Evolutionary conservation across 1,140 invertebrate species (phyloP).

Genomic region (Octopus bimaculoides): DNA sequence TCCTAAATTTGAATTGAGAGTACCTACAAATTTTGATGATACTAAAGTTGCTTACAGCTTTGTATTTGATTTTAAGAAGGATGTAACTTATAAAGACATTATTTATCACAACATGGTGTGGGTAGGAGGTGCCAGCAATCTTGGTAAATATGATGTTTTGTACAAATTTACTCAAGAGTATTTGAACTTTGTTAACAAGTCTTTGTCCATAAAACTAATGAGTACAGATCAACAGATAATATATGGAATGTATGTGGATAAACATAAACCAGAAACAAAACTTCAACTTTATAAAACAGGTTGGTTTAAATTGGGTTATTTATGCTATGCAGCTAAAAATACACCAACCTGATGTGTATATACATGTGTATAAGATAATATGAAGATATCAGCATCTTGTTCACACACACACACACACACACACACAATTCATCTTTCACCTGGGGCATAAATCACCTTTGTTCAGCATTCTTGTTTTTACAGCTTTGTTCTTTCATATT

Average conservation of each 20-base stretch:
- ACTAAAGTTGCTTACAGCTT: conserved; percentile 40
- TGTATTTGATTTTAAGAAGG: conserved; percentile 27
- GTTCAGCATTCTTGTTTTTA: no score
- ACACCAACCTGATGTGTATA: no score
- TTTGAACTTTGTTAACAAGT: conserved; percentile 27
- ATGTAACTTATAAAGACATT: conserved; percentile 26
- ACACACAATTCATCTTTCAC: no score
- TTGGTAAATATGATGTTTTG: conserved; percentile 28
- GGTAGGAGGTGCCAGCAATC: conserved; percentile 40
- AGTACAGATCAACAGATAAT: conserved; percentile 48
- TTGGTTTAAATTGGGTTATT: conserved; percentile 19
- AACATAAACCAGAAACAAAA: conserved; percentile 4
- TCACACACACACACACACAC: no score
- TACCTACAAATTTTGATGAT: conserved; percentile 39
- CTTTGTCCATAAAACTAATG: conserved; percentile 32
- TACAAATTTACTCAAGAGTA: conserved; percentile 16
- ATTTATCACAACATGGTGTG: conserved; percentile 35
- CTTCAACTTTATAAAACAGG: conserved; percentile 13
- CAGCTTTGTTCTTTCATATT: no score
- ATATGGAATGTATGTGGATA: conserved; percentile 20
- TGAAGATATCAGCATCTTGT: no score
- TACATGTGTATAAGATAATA: no score
- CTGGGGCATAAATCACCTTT: no score
- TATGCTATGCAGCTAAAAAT: not conserved
- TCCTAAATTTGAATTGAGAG: conserved; percentile 32